Evolutionary conservation across 2,113 vertebrate species (phyloP), one percentile per base, ranked within the genome.

Genomic region (Sitta europaea): DNA sequence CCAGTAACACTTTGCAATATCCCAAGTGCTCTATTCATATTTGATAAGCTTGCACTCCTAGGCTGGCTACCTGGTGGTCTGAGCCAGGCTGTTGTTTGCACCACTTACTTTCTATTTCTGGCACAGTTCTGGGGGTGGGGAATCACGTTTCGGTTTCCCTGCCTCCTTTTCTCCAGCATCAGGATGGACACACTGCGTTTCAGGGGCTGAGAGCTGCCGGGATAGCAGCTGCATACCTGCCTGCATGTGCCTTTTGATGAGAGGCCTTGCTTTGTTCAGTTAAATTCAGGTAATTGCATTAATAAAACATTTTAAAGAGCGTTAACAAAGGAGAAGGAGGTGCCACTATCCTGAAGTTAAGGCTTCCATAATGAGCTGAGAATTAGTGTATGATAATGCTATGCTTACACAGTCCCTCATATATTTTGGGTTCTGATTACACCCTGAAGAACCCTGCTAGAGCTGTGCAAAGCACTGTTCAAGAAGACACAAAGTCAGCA

Each of bases 291-390:
- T 84, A 95, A 97, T 73, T 91, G 86, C 94, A 96, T 94, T 95
- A 92, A 95, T 86, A 94, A 97, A 97, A 95, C 93, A 91, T 96
- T 94, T 81, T 55, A 85, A 96, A 92, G 65, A 95, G 59, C 84
- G 61, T 51, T 77, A 89, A 88, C 85, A 88, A 84, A 86, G 76
- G 82, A 82, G 58, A 91, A 93, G 67, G 75, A 92, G 91, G 66
- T 77, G 66, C 54, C 45, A n/a, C 77, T 75, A 21, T 61, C 67
- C 58, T 8, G 9, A 92, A 96, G 88, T 16, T 67, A 88, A 91
- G 71, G 63, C 51, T 94, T 93, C 73, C 61, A 72, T 58, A 87
- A 96, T 25, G 68, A 96, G 88, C 40, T 81, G 89, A 84, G 75
- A 80, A 94, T 87, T 50, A 80, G 59, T 38, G 38, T 35, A 72